Percentiles rank a stretch among this genome's conserved stretches.
Evolutionary conservation across 1,140 invertebrate species (phyloP).

Genomic region (Gryon sp.): DNA sequence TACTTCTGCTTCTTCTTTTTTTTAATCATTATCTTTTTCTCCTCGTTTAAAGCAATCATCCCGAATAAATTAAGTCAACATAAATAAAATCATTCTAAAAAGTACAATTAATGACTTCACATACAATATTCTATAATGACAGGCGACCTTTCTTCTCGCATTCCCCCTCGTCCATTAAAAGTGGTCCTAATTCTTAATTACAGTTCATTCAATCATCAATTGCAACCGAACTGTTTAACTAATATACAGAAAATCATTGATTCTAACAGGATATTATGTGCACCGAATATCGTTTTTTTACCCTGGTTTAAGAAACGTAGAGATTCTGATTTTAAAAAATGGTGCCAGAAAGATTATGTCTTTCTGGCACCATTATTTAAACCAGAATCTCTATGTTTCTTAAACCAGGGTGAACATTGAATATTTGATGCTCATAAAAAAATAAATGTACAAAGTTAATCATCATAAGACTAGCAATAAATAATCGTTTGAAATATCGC

Average conservation of each 20-base stretch:
- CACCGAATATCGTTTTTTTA: constrained; percentile 23
- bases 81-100: constrained; percentile 24
- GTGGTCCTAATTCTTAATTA: constrained; percentile 49
- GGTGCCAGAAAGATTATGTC: no score
- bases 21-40: constrained; percentile 5
- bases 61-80: constrained; percentile 48
- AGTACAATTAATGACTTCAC: constrained; percentile 50
- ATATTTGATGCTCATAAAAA: no score
- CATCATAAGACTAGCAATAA: constrained; percentile 52
- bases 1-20: neutral
- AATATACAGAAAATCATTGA: constrained; percentile 29
- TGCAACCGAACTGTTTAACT: constrained; percentile 14
- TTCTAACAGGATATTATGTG: constrained; percentile 15
- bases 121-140: constrained; percentile 63
- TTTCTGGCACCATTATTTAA: no score
- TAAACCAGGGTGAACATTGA: no score
- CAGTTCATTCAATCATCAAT: constrained; percentile 38
- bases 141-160: constrained; percentile 41
- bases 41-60: constrained; percentile 19
- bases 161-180: constrained; percentile 40
- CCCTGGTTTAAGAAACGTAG: no score
- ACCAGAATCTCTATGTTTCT: no score
- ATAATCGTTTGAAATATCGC: constrained; percentile 28
- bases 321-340: no score
- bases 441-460: constrained; percentile 26